Percentiles rank a stretch among this genome's conserved stretches.
Evolutionary conservation across 2,797 vertebrate species (phyloP).

Genomic region (Crenuchus spilurus): DNA sequence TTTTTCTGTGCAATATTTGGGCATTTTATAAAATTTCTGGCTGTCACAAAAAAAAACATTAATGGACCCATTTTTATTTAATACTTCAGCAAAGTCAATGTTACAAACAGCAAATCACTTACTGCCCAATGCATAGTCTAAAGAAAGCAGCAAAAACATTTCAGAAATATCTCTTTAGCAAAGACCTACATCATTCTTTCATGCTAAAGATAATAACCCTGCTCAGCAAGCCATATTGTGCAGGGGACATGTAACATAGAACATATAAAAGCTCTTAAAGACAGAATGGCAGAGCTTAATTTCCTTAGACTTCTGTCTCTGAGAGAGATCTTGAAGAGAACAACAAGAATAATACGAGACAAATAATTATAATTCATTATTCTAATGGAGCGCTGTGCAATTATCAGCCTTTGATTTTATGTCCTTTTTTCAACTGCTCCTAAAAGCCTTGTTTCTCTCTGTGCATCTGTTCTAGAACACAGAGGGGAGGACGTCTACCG

Average conservation of each 20-base stretch:
- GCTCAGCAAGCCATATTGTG: background rate
- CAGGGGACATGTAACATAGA: background rate
- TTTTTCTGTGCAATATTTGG: no score
- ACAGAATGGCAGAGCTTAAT: slow-evolving; percentile 4
- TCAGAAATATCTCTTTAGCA: no score
- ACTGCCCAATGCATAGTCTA: no score
- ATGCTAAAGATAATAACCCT: background rate
- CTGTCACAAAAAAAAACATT: no score
- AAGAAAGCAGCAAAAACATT: no score
- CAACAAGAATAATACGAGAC: slow-evolving; percentile 37
- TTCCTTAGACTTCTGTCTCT: slow-evolving; percentile 25
- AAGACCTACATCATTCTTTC: no score
- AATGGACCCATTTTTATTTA: no score
- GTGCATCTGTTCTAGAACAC: slow-evolving; percentile 2
- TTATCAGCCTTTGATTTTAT: slow-evolving; percentile 50
- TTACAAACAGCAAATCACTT: no score
- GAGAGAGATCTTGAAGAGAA: slow-evolving; percentile 30
- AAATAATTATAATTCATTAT: slow-evolving; percentile 53
- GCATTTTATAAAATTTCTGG: no score
- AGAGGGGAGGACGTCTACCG: background rate
- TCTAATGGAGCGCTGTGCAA: slow-evolving; percentile 57
- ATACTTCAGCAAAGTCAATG: no score
- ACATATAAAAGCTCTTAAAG: background rate
- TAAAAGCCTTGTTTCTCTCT: background rate
- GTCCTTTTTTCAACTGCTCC: background rate